Percentiles rank a stretch among this genome's conserved stretches.
phyloP scores from a whole-genome alignment of 2,888 invertebrate genomes.

The Orchesellides sinensis region DNA sequence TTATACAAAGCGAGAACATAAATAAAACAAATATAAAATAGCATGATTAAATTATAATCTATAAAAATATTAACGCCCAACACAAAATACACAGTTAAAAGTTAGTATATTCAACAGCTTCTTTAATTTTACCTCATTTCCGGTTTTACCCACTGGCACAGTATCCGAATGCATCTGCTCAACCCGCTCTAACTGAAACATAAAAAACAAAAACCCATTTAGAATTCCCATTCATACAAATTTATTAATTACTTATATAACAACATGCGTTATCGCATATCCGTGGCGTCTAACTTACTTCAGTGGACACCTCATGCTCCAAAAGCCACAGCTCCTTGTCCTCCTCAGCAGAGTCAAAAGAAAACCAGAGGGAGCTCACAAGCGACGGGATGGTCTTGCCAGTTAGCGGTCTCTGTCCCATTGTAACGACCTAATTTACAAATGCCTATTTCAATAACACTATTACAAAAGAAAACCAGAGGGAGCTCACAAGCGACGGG shows the following conservation, averaged over 20 bases:
- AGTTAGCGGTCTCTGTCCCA: slow-evolving; percentile 62
- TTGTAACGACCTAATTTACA: background rate
- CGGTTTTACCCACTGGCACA: slow-evolving; percentile 67
- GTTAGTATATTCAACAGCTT: background rate
- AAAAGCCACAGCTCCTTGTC: slow-evolving; percentile 72
- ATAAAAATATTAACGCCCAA: too few relatives aligned
- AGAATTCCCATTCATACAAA: background rate
- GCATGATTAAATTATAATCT: too few relatives aligned
- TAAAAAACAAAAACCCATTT: background rate
- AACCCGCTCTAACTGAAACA: slow-evolving; percentile 66
- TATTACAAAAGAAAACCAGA: slow-evolving; percentile 73
- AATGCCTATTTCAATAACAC: too few relatives aligned
- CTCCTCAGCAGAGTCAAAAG: slow-evolving; percentile 70
- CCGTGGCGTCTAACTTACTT: slow-evolving; percentile 63
- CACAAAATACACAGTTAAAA: background rate
- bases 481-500: slow-evolving; percentile 62
- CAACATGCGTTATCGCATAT: background rate
- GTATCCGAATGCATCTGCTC: slow-evolving; percentile 68
- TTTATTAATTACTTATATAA: too few relatives aligned
- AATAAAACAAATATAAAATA: too few relatives aligned
- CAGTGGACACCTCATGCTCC: slow-evolving; percentile 70
- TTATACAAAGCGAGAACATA: too few relatives aligned
- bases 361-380: slow-evolving; percentile 69
- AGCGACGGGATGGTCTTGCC: slow-evolving; percentile 62
- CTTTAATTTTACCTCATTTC: slow-evolving; percentile 64